phyloP scores from a whole-genome alignment of 2,113 vertebrate genomes.

The Cacatua alba region DNA sequence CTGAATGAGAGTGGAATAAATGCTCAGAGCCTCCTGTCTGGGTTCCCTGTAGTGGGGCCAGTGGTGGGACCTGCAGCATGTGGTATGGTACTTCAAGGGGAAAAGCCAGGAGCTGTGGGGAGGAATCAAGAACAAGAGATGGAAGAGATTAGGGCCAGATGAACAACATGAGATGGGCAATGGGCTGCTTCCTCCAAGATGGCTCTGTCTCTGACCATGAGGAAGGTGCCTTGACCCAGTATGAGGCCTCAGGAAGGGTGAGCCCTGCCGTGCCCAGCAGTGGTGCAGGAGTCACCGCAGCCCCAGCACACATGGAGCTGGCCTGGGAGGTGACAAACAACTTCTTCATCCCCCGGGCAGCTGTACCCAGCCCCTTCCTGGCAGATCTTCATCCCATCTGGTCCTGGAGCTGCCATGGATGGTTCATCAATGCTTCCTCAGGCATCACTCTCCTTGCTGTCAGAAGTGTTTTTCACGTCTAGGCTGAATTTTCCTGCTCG shows the following conservation, averaged over 20 bases:
- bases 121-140: neutral
- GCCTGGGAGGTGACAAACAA: neutral
- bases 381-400: neutral
- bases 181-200: neutral
- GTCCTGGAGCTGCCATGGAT: neutral
- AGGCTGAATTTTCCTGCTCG: neutral
- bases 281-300: neutral
- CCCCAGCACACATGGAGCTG: neutral
- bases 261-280: neutral
- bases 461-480: neutral
- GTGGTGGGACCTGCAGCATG: neutral
- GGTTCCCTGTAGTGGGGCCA: accelerated
- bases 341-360: accelerated
- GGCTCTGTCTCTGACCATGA: neutral
- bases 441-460: accelerated
- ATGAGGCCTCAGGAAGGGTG: accelerated
- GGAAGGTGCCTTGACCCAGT: neutral
- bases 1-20: neutral
- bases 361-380: neutral
- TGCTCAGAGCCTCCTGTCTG: neutral
- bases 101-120: neutral
- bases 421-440: neutral
- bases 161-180: neutral
- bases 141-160: neutral
- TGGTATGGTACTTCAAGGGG: too few relatives aligned